Conservation (phyloP, 2,888 invertebrate species). For the Drosophila meridiana region DNA sequence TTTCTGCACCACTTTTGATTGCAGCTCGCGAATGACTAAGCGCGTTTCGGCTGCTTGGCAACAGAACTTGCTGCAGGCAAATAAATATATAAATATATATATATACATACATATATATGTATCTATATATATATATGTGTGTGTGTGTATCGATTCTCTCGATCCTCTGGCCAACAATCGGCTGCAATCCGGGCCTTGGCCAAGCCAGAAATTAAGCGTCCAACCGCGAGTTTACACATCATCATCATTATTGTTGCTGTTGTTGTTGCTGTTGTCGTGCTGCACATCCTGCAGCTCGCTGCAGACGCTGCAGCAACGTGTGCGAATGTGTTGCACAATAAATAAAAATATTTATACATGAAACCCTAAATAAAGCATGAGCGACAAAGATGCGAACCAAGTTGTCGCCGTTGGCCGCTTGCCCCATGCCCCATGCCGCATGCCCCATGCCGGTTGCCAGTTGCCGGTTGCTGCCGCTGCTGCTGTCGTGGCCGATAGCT, state of each 20-base stretch:
- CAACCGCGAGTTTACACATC: constrained; percentile 80
- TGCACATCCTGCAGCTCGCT: constrained; percentile 58
- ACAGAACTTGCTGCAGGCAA: constrained; percentile 26
- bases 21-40: constrained; percentile 46
- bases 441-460: constrained; percentile 31
- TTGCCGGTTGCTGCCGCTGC: constrained; percentile 31
- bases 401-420: constrained; percentile 41
- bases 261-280: constrained; percentile 56
- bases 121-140: neutral
- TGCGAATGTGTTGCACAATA: constrained; percentile 81
- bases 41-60: constrained; percentile 47
- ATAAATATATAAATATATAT: neutral
- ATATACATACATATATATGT: neutral
- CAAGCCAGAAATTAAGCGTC: constrained; percentile 79
- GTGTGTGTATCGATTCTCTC: constrained; percentile 15
- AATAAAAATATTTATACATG: constrained; percentile 81
- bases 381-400: constrained; percentile 80
- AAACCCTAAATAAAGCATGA: constrained; percentile 81
- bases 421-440: constrained; percentile 13
- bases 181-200: constrained; percentile 53
- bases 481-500: constrained; percentile 44
- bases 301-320: constrained; percentile 61
- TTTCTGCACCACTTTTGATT: constrained; percentile 51
- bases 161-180: constrained; percentile 21
- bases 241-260: constrained; percentile 78